A percentile compares a stretch with the other conserved stretches of the same genome.
Conservation (phyloP, 2,797 vertebrate genomes). For the Pterois miles region DNA sequence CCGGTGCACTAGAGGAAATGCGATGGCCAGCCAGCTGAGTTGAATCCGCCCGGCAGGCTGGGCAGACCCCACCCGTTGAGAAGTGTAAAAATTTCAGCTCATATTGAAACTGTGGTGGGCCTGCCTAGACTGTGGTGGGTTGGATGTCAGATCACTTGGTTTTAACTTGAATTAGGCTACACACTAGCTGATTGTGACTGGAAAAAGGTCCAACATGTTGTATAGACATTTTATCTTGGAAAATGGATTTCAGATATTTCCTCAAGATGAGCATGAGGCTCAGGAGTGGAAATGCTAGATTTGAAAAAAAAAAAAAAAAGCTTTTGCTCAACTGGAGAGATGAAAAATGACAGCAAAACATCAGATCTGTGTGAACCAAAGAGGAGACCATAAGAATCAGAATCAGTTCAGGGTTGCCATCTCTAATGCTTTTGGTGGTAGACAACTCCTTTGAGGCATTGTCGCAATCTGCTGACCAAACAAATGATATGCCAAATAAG, state of each 20-base stretch:
- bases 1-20: too few relatives aligned
- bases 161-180: too few relatives aligned
- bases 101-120: neutral
- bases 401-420: neutral
- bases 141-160: too few relatives aligned
- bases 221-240: neutral
- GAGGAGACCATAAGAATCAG: neutral
- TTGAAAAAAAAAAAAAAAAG: neutral
- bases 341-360: neutral
- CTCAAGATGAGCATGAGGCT: neutral
- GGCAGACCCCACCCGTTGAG: too few relatives aligned
- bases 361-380: neutral
- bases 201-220: too few relatives aligned
- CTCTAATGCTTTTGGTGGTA: neutral
- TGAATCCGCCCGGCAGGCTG: too few relatives aligned
- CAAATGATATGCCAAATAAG: neutral
- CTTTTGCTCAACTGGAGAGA: neutral
- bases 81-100: too few relatives aligned
- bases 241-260: neutral
- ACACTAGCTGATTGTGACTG: too few relatives aligned
- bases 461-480: neutral
- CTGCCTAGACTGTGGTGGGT: too few relatives aligned
- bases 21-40: too few relatives aligned
- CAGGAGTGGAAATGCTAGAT: neutral
- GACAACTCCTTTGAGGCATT: neutral